These are phyloP conservation scores for Dromas ardeola DNA, from an alignment of 2,113 vertebrate genomes.

Conservation along the genomic window DNA sequence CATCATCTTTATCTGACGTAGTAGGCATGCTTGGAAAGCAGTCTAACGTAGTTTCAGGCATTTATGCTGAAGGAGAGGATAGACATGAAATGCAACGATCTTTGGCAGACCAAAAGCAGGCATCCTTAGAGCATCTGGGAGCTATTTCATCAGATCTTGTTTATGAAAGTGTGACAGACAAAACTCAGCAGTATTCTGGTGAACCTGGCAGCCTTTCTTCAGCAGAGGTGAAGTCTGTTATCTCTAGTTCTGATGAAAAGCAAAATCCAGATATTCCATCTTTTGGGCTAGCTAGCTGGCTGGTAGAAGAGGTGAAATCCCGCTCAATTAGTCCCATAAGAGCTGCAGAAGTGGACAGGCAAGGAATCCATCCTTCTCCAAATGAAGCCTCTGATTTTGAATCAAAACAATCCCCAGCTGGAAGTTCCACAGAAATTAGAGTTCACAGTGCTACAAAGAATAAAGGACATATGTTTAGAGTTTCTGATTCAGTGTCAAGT, in stretches of 20 bases:
- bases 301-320: conserved; percentile 28
- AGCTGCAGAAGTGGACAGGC: not conserved
- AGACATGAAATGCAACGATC: not conserved
- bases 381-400: not conserved
- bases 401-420: conserved; percentile 14
- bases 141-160: not conserved
- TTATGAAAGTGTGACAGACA: not conserved
- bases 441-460: not conserved
- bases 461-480: not conserved
- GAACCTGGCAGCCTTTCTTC: not conserved
- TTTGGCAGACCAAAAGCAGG: not conserved
- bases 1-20: not conserved
- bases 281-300: conserved; percentile 1
- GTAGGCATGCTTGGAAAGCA: not conserved
- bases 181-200: not conserved
- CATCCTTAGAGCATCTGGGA: not conserved
- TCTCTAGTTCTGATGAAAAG: not conserved
- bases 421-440: not conserved
- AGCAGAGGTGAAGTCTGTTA: not conserved
- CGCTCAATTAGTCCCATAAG: not conserved
- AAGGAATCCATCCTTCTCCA: not conserved
- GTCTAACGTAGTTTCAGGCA: not conserved
- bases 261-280: not conserved
- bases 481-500: conserved; percentile 28
- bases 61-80: not conserved